Evolutionary conservation across 2,797 vertebrate species (phyloP).

Genomic region (Acanthopagrus latus): DNA sequence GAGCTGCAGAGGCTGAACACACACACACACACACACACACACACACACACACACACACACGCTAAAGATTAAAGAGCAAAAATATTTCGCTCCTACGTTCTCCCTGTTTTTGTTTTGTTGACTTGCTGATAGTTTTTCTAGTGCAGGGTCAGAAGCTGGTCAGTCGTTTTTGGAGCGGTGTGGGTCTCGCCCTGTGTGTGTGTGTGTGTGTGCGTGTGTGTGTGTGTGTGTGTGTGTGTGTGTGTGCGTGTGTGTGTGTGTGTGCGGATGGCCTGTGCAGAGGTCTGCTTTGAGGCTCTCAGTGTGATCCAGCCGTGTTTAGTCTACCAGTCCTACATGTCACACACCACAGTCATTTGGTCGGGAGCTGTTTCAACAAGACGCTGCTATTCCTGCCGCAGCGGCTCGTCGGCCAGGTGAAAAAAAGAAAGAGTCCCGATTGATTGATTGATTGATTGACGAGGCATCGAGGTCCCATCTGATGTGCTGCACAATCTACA

Average conservation of each 20-base stretch:
- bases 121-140: constrained; percentile 46
- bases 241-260: constrained; percentile 14
- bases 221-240: constrained; percentile 15
- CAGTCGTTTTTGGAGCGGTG: constrained; percentile 43
- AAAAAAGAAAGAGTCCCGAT: constrained; percentile 13
- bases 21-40: neutral
- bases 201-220: constrained; percentile 8
- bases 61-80: neutral
- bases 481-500: neutral
- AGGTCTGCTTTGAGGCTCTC: constrained; percentile 71
- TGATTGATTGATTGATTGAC: constrained; percentile 54
- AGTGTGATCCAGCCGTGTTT: constrained; percentile 75
- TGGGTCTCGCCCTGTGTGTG: constrained; percentile 27
- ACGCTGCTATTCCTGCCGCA: constrained; percentile 60
- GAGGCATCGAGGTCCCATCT: neutral
- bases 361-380: constrained; percentile 80
- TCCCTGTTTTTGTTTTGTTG: constrained; percentile 37
- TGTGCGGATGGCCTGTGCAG: constrained; percentile 21
- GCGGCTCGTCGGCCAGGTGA: constrained; percentile 13
- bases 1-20: neutral
- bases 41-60: neutral
- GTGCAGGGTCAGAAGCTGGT: constrained; percentile 67
- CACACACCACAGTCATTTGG: constrained; percentile 73
- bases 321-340: constrained; percentile 73
- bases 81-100: neutral